Conservation (phyloP, 2,888 invertebrate genomes). For the Dyspetes luteomarginatus region DNA sequence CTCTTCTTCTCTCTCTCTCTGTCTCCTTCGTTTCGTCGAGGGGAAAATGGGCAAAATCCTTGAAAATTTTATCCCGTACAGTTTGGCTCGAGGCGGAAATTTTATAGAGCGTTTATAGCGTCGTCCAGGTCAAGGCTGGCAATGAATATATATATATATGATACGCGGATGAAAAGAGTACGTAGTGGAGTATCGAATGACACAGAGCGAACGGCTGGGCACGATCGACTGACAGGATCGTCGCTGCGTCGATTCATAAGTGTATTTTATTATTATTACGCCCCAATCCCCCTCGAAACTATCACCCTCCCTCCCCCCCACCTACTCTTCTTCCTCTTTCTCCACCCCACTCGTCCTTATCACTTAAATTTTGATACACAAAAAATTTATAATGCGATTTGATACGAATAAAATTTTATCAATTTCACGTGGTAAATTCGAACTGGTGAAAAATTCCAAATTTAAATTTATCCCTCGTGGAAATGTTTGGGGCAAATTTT, state of each 20-base stretch:
- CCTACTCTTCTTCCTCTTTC: neutral
- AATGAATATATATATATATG: neutral
- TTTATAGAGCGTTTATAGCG: constrained; percentile 32
- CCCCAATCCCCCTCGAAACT: constrained; percentile 25
- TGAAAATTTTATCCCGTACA: neutral
- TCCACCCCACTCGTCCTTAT: neutral
- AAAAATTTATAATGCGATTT: too few relatives aligned
- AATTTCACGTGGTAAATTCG: too few relatives aligned
- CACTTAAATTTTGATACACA: neutral
- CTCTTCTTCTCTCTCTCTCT: neutral
- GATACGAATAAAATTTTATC: too few relatives aligned
- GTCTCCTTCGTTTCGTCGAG: neutral
- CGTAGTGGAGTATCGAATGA: neutral
- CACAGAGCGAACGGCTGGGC: constrained; percentile 51
- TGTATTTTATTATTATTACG: constrained; percentile 70
- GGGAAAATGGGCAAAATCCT: neutral
- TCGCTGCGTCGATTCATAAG: constrained; percentile 72
- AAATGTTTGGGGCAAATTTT: neutral
- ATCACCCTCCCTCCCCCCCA: neutral
- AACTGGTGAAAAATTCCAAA: neutral
- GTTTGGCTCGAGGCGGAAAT: neutral
- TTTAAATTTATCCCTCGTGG: neutral
- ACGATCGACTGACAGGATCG: constrained; percentile 74
- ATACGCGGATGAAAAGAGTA: constrained; percentile 24
- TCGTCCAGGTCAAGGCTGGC: constrained; percentile 57